Conservation (phyloP, 2,113 vertebrate species). For the Nannobrachium achirus region DNA sequence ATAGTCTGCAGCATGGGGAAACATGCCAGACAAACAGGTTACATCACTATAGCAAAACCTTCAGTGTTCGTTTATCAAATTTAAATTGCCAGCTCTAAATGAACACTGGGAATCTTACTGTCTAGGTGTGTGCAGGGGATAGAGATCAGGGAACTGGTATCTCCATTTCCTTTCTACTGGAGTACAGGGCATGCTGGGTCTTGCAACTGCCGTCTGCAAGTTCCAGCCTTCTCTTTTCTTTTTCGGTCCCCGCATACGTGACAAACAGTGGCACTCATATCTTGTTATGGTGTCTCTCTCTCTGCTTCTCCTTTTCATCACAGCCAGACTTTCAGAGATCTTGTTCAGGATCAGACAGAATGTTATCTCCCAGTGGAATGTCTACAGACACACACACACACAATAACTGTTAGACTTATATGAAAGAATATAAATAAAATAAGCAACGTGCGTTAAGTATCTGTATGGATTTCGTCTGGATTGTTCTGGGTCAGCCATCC, state of each 20-base stretch:
- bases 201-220: constrained; percentile 44
- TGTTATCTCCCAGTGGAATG: constrained; percentile 1
- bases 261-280: constrained; percentile 28
- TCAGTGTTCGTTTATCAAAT: no score
- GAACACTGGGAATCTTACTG: no score
- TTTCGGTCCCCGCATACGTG: constrained; percentile 34
- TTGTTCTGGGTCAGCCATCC: constrained; percentile 14
- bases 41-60: constrained; percentile 17
- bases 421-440: background rate
- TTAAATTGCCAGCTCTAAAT: no score
- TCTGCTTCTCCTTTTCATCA: constrained; percentile 7
- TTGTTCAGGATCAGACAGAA: constrained; percentile 26
- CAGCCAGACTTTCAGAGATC: constrained; percentile 11
- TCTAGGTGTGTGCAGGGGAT: constrained; percentile 10
- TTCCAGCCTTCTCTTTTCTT: constrained; percentile 37
- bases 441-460: constrained; percentile 15
- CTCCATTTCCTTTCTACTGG: background rate
- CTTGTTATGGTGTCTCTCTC: constrained; percentile 42
- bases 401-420: constrained; percentile 18
- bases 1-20: background rate
- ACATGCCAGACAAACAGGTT: constrained; percentile 42
- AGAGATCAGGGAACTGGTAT: constrained; percentile 30
- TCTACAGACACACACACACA: constrained; percentile 24
- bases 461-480: constrained; percentile 18
- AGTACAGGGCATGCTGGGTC: constrained; percentile 41